Evolutionary conservation across 2,888 invertebrate species (phyloP), one percentile per base, ranked within the genome.

Genomic region (Quadriops clusia): DNA sequence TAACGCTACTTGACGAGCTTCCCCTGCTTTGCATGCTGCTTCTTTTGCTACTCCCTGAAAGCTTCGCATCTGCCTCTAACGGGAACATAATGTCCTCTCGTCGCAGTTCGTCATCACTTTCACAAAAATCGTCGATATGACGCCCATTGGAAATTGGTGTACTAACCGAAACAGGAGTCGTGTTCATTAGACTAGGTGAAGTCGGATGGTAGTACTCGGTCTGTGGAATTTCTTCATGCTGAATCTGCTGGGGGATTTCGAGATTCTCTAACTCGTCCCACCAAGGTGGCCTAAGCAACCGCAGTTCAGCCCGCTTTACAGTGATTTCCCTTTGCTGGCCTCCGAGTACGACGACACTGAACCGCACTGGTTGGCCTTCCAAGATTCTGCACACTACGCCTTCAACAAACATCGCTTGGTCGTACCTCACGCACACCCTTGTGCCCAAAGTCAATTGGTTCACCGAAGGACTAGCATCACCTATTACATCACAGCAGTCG

Each of bases 241-340:
- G 32, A 23, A 8, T 18, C n/a, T 29, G 29, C 9, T 23, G 33
- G 3, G 25, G 8, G 5, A 26, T 5, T 12, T 39, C 39, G 11
- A 55, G 39, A 47, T 81, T 82, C 49, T 82, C 86, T 35, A 95
- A 60, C 62, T 97, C 95, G 50, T 95, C 97, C 64, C 83, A 86
- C 95, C 97, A 97, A 0, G 95, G 97, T 9, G 94, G 91, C 53
- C 83, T 75, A 42, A 94, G 65, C 14, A 97, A 70, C 13, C 97
- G 73, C 36, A 97, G 66, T 57, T 93, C 90, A 3, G 94, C 89
- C 18, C 95, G 71, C 52, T 86, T 82, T 39, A 91, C 86, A 5
- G 39, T 41, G 10, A 41, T 33, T 23, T 41, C 67, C 38, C 57
- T 56, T 32, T 61, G 60, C 39, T 61, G 60, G 43, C 63, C 64